Conservation (phyloP, 2,113 vertebrate species). For the Sceloporus tristichus region DNA sequence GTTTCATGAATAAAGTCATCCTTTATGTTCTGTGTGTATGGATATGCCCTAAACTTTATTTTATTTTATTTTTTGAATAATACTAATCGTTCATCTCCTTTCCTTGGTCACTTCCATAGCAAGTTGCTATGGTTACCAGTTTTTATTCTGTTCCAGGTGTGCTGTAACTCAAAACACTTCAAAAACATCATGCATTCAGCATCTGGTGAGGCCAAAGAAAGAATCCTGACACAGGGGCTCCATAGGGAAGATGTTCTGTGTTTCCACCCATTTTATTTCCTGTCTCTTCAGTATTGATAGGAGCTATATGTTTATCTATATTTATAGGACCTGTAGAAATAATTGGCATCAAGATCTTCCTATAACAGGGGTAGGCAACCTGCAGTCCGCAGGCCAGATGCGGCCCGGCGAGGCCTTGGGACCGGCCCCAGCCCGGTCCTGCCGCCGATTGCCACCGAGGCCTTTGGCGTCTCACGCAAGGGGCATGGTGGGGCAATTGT, state of each 20-base stretch:
- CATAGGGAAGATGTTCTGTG: not conserved
- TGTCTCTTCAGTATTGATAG: accelerated
- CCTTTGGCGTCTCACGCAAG: no score
- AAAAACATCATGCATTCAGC: not conserved
- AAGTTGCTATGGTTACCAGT: conserved; percentile 22
- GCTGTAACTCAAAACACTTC: not conserved
- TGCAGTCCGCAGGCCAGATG: no score
- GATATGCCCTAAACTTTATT: not conserved
- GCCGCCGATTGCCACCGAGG: no score
- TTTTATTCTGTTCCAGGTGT: conserved; percentile 21
- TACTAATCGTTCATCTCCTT: not conserved
- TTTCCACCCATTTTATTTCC: not conserved
- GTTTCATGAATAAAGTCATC: conserved; percentile 15
- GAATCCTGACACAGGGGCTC: accelerated
- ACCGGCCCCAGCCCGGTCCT: no score
- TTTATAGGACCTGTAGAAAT: conserved; percentile 14
- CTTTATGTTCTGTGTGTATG: no score
- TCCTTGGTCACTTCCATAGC: not conserved
- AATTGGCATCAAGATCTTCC: conserved; percentile 47
- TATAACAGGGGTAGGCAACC: not conserved
- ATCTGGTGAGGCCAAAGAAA: conserved; percentile 11
- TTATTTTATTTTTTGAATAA: not conserved
- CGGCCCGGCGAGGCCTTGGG: no score
- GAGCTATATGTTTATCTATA: conserved; percentile 41
- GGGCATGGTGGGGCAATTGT: no score